These are phyloP conservation scores for Malachius bipustulatus DNA, from an alignment of 2,888 invertebrate genomes.

Conservation along the genomic window DNA sequence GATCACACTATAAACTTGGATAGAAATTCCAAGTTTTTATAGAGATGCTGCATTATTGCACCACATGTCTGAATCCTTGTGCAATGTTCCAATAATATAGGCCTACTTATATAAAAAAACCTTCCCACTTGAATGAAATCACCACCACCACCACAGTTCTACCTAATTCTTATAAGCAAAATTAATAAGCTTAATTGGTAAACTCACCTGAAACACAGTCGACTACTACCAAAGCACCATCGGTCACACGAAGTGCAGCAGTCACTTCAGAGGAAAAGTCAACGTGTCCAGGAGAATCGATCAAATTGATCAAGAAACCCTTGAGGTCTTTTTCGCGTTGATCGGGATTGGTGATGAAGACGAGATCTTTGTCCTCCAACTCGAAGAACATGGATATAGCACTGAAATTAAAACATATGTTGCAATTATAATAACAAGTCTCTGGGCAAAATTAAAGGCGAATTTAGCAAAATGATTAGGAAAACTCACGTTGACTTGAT, in stretches of 20 bases:
- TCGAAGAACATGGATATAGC: conserved; percentile 99
- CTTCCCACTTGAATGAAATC: too few species aligned
- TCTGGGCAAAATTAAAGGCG: neutral
- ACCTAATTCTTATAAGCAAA: too few species aligned
- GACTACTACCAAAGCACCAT: conserved; percentile 98
- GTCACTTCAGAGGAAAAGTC: conserved; percentile 99
- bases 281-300: conserved; percentile 99
- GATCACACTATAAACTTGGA: too few species aligned
- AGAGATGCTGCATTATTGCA: too few species aligned
- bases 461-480: neutral
- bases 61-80: too few species aligned
- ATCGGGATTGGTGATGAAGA: conserved; percentile 82
- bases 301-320: conserved; percentile 99
- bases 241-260: conserved; percentile 98
- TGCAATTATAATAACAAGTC: conserved; percentile 21
- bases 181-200: conserved; percentile 10
- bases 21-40: too few species aligned
- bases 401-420: conserved; percentile 49
- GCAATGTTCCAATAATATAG: too few species aligned
- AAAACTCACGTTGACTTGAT: conserved; percentile 99
- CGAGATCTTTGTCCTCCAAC: conserved; percentile 85
- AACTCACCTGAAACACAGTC: conserved; percentile 94
- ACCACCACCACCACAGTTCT: too few species aligned
- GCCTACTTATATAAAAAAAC: too few species aligned
- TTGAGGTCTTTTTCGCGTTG: conserved; percentile 82